Evolutionary conservation across 37 sponge, comb jelly and placozoan species (phyloP).

Genomic region (Ianthella basta): DNA sequence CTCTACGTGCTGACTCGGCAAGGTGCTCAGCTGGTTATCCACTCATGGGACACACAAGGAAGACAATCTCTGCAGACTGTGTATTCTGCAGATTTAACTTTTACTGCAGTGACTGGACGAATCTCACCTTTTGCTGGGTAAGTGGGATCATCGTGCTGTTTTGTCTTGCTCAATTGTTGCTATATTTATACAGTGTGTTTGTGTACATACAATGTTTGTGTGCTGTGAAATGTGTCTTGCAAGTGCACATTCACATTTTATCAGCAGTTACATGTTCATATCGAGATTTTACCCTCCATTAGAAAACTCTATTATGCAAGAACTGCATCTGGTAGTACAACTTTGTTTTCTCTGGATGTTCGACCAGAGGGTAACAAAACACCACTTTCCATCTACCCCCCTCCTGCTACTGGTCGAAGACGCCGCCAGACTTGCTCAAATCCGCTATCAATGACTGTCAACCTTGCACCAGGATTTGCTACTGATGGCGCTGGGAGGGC

Average conservation of each 20-base stretch:
- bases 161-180: no score
- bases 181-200: no score
- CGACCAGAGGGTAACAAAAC: no score
- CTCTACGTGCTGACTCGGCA: background rate
- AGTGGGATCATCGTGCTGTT: no score
- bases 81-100: background rate
- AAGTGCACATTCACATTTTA: background rate
- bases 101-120: background rate
- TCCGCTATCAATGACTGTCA: background rate
- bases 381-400: background rate
- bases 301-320: background rate
- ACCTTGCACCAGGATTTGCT: slow-evolving; percentile 25
- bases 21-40: background rate
- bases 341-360: no score
- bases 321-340: background rate
- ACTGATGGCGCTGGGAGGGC: slow-evolving; percentile 43
- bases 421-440: background rate
- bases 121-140: no score
- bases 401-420: background rate
- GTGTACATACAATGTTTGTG: slow-evolving; percentile 14
- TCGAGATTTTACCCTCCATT: background rate
- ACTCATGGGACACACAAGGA: background rate
- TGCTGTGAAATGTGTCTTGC: background rate
- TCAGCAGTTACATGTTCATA: background rate
- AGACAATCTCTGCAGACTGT: background rate